Percentiles rank a stretch among this genome's conserved stretches.
phyloP scores from a whole-genome alignment of 64 coral and sea anemone genomes.

The Stylophora pistillata region DNA sequence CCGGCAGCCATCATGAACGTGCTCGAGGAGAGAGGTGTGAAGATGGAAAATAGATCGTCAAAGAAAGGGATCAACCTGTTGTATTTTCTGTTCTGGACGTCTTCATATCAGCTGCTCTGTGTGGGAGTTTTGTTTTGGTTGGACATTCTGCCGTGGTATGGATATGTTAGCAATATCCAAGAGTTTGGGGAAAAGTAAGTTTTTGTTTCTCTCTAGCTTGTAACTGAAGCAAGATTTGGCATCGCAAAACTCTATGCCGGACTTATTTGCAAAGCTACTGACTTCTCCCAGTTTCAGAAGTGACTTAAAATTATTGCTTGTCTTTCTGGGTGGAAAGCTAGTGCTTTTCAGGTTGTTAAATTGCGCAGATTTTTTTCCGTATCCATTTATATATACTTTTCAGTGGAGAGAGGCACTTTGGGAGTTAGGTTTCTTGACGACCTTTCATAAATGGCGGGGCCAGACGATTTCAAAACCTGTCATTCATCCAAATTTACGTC shows the following conservation, averaged over 20 bases:
- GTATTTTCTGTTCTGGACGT: constrained; percentile 89
- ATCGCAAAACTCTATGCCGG: neutral
- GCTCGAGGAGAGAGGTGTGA: constrained; percentile 76
- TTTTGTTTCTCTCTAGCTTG: neutral
- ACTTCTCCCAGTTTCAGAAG: too few relatives aligned
- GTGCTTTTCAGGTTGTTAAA: too few relatives aligned
- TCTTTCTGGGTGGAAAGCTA: too few relatives aligned
- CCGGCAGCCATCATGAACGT: constrained; percentile 85
- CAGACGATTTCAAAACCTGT: neutral
- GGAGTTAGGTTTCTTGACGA: too few relatives aligned
- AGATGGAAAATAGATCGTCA: constrained; percentile 71
- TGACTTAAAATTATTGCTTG: too few relatives aligned
- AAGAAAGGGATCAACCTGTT: constrained; percentile 72
- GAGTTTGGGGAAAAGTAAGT: constrained; percentile 90
- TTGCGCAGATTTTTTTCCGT: too few relatives aligned
- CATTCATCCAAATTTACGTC: too few relatives aligned
- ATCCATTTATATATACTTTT: too few relatives aligned
- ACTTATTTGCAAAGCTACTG: too few relatives aligned
- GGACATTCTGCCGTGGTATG: constrained; percentile 87
- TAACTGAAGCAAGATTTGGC: neutral
- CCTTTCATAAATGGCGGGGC: too few relatives aligned
- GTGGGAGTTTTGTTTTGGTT: constrained; percentile 75
- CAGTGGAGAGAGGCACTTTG: too few relatives aligned
- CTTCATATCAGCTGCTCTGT: constrained; percentile 77
- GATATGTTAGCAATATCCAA: constrained; percentile 70